phyloP scores from a whole-genome alignment of 2,113 vertebrate genomes.

The Neotragus pygmaeus region DNA sequence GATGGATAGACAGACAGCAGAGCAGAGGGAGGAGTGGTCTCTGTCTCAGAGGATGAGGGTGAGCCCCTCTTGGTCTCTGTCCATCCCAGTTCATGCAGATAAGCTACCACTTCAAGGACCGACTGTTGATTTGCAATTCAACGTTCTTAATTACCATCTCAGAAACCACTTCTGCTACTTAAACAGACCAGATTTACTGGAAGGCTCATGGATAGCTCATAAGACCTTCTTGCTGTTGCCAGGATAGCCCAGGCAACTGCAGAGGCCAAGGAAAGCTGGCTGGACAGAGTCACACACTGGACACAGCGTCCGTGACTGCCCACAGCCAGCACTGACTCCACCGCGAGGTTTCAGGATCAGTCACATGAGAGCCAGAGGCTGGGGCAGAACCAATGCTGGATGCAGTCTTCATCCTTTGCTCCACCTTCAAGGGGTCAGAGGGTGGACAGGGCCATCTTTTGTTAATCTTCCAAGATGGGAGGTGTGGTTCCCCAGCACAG shows the following conservation, averaged over 20 bases:
- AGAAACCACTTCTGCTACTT: not conserved
- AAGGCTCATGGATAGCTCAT: not conserved
- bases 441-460: accelerated
- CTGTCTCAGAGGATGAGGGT: not conserved
- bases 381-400: not conserved
- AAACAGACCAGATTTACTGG: not conserved
- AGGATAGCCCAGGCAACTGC: not conserved
- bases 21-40: not conserved
- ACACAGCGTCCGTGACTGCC: accelerated
- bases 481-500: not conserved
- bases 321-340: accelerated
- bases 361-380: accelerated
- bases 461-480: accelerated
- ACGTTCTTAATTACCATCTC: not conserved
- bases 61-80: not conserved
- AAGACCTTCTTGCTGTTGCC: not conserved
- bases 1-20: not conserved
- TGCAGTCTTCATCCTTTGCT: not conserved
- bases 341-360: not conserved
- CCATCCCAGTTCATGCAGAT: not conserved
- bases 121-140: not conserved
- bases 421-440: not conserved
- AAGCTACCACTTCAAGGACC: not conserved
- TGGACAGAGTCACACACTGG: not conserved
- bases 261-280: not conserved